Conservation (phyloP, 2,888 invertebrate genomes). For the Habroteleia sp. region DNA sequence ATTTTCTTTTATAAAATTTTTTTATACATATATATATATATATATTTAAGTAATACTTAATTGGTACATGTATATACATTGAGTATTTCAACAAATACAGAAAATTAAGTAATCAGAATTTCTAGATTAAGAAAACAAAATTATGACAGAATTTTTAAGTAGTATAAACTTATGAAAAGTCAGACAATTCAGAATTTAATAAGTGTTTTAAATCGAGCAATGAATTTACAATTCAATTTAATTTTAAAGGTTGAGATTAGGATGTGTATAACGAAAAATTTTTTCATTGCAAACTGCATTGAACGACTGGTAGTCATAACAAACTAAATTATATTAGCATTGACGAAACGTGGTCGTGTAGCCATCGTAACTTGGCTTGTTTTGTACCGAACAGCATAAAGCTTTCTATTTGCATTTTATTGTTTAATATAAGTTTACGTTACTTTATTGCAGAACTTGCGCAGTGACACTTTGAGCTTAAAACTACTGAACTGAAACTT, state of each 20-base stretch:
- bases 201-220: no score
- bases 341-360: constrained; percentile 44
- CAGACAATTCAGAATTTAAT: constrained; percentile 9
- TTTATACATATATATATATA: no score
- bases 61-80: no score
- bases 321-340: constrained; percentile 62
- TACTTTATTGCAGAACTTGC: constrained; percentile 52
- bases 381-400: constrained; percentile 64
- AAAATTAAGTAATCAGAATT: no score
- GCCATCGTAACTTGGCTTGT: constrained; percentile 50
- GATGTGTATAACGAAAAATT: no score
- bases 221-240: constrained; percentile 29
- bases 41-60: no score
- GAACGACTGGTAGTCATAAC: constrained; percentile 36
- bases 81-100: no score
- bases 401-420: constrained; percentile 77
- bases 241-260: no score
- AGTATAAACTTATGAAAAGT: constrained; percentile 28
- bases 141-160: constrained; percentile 25
- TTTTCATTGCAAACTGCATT: constrained; percentile 59
- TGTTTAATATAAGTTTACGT: constrained; percentile 78
- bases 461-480: constrained; percentile 39
- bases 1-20: no score
- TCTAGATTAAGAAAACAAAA: no score
- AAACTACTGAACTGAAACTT: constrained; percentile 55